Evolutionary conservation across 1,140 invertebrate species (phyloP).

Genomic region (Drosophila varians): DNA sequence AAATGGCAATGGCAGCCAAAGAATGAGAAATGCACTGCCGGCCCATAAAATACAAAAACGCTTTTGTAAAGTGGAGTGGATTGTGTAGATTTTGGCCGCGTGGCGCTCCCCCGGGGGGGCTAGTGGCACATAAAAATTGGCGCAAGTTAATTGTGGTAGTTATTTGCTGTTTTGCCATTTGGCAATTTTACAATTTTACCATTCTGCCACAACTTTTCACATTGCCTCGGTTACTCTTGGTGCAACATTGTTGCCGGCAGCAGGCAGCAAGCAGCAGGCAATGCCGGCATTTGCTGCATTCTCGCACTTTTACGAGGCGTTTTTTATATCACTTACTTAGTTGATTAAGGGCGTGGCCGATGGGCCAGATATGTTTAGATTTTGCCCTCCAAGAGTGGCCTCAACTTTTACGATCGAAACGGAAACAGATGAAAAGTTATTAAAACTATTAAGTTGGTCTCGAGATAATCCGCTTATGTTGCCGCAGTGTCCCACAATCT

Average conservation of each 20-base stretch:
- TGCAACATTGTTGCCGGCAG: constrained; percentile 66
- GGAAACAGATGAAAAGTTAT: constrained; percentile 1
- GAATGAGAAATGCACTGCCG: constrained; percentile 14
- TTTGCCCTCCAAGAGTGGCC: constrained; percentile 11
- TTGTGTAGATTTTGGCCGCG: constrained; percentile 9
- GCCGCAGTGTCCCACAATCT: neutral
- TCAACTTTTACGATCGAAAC: constrained; percentile 15
- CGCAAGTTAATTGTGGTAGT: constrained; percentile 78
- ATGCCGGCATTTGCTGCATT: constrained; percentile 32
- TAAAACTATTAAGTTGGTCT: constrained; percentile 19
- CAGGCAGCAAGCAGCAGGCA: too few relatives aligned
- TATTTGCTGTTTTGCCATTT: constrained; percentile 72
- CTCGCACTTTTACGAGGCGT: constrained; percentile 72
- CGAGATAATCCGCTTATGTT: constrained; percentile 21
- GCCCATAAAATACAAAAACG: constrained; percentile 18
- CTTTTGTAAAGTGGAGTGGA: constrained; percentile 17
- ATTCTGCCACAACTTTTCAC: constrained; percentile 35
- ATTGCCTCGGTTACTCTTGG: constrained; percentile 19
- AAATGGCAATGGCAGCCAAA: constrained; percentile 30
- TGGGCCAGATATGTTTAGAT: constrained; percentile 67
- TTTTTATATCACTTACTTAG: constrained; percentile 71
- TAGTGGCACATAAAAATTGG: constrained; percentile 66
- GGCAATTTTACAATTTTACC: constrained; percentile 61
- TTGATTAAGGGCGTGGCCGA: constrained; percentile 73
- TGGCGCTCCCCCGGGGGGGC: constrained; percentile 42